Base-by-base conservation (phyloP, 2,113 vertebrate species). In the Telmatochromis bifrenatus region DNA sequence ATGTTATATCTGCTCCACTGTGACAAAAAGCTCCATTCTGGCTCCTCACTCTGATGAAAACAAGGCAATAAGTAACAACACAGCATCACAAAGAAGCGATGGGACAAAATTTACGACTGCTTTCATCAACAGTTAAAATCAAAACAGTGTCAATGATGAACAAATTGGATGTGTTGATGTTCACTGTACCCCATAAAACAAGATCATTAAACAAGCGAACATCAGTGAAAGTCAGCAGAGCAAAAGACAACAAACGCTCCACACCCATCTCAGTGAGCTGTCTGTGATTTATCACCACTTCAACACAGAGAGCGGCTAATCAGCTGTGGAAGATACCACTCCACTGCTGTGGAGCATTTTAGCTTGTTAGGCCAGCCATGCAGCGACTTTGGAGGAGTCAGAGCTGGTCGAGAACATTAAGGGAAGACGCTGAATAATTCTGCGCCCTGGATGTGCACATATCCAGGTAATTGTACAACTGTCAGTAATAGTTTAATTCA, bases 41-140 rank as follows among this genome's bases (percentile, higher is more conserved):
- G 75, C 31, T 42, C 10, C 73, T 82, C 45, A 51, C 13, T 13
- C 42, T 56, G 79, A 84, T 56, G 42, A 85, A 84, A 89, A 89
- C 81, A 87, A 82, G 31, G 81, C 80, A 58, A 84, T 90, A 87
- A 91, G 89, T 75, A 89, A 81, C 21, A 73, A 26, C 60, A 82
- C 33, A 28, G n/a, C 68, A 79, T 68, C 49, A 14, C 7, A 47
- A 88, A 65, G 45, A 83, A 70, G 62, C 73, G 54, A 39, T 10
- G 5, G 49, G 83, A 60, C 62, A 88, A 49, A 84, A 89, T 91
- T 89, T 89, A 93, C 19, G 47, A 81, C 53, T 17, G 87, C 84
- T 89, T 89, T 91, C 87, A 93, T 84, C 82, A 83, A 42, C 80
- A 60, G 90, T 93, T 93, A 90, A 91, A 91, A 91, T 91, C 87